Conservation (phyloP, 2,113 vertebrate species). For the Okapia johnstoni region DNA sequence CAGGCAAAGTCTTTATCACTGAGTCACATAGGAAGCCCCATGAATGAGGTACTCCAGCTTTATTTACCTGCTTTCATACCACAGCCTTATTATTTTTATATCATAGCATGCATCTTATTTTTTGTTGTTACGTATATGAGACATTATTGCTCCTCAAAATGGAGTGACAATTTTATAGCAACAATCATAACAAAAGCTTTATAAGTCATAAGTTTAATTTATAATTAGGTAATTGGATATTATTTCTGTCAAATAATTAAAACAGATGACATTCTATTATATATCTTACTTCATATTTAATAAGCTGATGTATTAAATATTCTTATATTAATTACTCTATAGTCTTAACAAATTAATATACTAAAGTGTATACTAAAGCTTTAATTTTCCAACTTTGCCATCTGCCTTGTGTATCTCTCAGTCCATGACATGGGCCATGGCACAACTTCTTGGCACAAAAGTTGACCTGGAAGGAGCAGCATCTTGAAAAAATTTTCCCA, state of each 20-base stretch:
- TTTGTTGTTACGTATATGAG: not conserved
- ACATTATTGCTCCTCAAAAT: not conserved
- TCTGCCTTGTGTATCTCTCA: not conserved
- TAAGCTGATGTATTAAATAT: not conserved
- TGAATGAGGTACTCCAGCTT: not conserved
- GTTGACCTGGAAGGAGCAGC: not conserved
- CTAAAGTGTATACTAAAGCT: not conserved
- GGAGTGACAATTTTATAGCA: not conserved
- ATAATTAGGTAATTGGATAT: not conserved
- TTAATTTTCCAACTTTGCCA: not conserved
- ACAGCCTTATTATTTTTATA: not conserved
- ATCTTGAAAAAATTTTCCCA: not conserved
- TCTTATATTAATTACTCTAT: not conserved
- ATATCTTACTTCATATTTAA: not conserved
- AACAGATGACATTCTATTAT: not conserved
- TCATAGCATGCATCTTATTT: not conserved
- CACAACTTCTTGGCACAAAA: not conserved
- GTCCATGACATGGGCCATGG: not conserved
- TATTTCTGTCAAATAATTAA: not conserved
- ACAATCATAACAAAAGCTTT: not conserved
- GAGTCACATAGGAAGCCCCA: not conserved
- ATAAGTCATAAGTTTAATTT: not conserved
- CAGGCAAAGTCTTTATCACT: not conserved
- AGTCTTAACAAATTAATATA: not conserved
- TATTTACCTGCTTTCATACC: not conserved